These are phyloP conservation scores for Regulus satrapa DNA, from an alignment of 2,113 vertebrate genomes.

Conservation along the genomic window DNA sequence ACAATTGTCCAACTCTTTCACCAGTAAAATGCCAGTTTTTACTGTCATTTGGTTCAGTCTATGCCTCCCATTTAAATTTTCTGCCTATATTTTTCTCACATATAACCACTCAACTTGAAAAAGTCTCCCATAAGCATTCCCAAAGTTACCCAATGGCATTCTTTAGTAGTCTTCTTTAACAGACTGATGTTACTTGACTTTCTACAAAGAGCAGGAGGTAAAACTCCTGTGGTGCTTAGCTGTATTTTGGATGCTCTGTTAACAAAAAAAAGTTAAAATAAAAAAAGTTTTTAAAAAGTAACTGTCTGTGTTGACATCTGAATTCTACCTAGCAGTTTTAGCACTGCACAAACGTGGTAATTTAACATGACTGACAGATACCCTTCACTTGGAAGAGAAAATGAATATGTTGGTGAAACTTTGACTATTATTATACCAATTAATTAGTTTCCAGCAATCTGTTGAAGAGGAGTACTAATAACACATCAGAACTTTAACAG, in stretches of 20 bases:
- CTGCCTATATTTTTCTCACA: not conserved
- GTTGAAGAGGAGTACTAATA: not conserved
- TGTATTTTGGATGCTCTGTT: not conserved
- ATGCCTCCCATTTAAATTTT: not conserved
- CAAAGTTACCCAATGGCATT: not conserved
- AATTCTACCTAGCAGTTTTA: not conserved
- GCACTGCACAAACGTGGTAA: not conserved
- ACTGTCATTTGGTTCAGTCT: not conserved
- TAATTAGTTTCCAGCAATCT: not conserved
- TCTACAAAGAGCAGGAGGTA: not conserved
- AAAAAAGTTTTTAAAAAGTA: not conserved
- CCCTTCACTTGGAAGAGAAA: not conserved
- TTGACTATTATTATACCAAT: not conserved
- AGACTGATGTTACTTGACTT: not conserved
- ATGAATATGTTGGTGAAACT: not conserved
- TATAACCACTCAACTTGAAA: not conserved
- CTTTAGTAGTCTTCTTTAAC: not conserved
- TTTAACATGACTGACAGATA: not conserved
- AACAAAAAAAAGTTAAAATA: not conserved
- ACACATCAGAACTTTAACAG: not conserved
- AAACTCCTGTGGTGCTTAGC: not conserved
- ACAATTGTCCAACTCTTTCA: not conserved
- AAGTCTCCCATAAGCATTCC: not conserved
- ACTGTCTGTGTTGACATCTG: not conserved
- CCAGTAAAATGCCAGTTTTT: not conserved